Evolutionary conservation across 2,113 vertebrate species (phyloP).

Genomic region (Phrynocephalus versicolor): DNA sequence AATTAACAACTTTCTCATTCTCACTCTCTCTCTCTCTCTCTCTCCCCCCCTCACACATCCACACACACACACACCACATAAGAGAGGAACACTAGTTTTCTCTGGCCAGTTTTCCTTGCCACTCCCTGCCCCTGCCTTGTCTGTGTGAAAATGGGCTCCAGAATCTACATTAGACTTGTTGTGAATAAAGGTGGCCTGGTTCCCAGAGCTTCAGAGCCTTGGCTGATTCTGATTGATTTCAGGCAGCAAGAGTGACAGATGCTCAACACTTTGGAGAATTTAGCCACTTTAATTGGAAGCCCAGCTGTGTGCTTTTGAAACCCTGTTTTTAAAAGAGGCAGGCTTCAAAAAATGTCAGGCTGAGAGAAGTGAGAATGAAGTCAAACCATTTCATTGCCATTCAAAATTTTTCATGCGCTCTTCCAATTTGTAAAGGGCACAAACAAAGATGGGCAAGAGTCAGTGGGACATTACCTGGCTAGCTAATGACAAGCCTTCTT

Average conservation of each 20-base stretch:
- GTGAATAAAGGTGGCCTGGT: not conserved
- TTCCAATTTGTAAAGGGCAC: conserved; percentile 26
- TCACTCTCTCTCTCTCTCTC: too few species aligned
- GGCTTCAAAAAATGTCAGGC: conserved; percentile 16
- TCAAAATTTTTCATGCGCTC: conserved; percentile 8
- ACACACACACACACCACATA: not conserved
- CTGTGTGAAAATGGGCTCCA: not conserved
- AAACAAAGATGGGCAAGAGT: conserved; percentile 23
- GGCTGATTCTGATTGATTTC: not conserved
- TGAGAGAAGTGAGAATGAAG: conserved; percentile 10
- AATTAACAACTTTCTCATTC: too few species aligned
- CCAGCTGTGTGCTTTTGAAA: conserved; percentile 34
- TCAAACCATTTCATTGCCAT: not conserved
- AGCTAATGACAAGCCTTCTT: not conserved
- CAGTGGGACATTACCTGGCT: conserved; percentile 18
- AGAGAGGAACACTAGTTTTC: rapidly evolving
- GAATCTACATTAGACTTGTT: not conserved
- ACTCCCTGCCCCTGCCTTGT: not conserved
- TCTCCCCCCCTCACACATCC: too few species aligned
- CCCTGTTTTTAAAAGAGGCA: conserved; percentile 4
- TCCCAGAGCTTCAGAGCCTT: not conserved
- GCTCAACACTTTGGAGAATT: not conserved
- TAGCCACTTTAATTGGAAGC: conserved; percentile 27
- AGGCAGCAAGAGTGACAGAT: not conserved
- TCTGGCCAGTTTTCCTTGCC: not conserved